Base-by-base conservation (phyloP, 2,113 vertebrate species). In the Furnarius figulus region DNA sequence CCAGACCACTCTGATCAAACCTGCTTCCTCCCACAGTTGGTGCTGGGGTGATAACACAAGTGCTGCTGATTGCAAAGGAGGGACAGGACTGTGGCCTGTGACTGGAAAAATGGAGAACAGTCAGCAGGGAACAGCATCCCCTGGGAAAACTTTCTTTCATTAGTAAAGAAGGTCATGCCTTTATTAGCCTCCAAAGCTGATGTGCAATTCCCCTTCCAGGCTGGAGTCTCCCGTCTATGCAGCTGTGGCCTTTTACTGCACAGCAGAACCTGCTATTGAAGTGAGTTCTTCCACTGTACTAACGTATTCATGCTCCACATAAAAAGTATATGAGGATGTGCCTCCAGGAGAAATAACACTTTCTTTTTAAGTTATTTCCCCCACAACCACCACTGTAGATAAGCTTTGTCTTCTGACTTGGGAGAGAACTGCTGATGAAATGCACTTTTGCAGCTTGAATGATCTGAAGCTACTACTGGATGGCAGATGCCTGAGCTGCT, bases 171-270 rank as follows among this genome's bases (percentile, higher is more conserved):
- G 84, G 50, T 91, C 89, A 61, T 85, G 82, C n/a, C 75, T 63
- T 90, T 85, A 68, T 87, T 79, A 87, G 67, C 63, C 75, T 93
- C 89, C 85, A 91, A 55, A 93, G 53, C 67, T 66, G 59, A 76
- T 22, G 55, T 58, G 81, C 42, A 79, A 62, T 76, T 68, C 74
- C 23, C 19, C 27, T 73, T 79, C 46, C 44, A 63, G 59, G 85
- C 59, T 94, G 75, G 42, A 91, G 53, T 49, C 58, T 85, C 44
- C 30, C 0, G 1, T 61, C 93, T 47, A 14, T 22, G 52, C 42
- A 84, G 71, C 61, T 33, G 5, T 27, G 40, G 93, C 39, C 66
- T 91, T 91, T 89, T 82, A 53, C 62, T 62, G 55, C 8, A 0
- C 75, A 90, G 87, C 71, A 76, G 53, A 96, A 62, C 50, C 18